Evolutionary conservation across 2,888 invertebrate species (phyloP), one percentile per base, ranked within the genome.

Genomic region (Artemia sp.): DNA sequence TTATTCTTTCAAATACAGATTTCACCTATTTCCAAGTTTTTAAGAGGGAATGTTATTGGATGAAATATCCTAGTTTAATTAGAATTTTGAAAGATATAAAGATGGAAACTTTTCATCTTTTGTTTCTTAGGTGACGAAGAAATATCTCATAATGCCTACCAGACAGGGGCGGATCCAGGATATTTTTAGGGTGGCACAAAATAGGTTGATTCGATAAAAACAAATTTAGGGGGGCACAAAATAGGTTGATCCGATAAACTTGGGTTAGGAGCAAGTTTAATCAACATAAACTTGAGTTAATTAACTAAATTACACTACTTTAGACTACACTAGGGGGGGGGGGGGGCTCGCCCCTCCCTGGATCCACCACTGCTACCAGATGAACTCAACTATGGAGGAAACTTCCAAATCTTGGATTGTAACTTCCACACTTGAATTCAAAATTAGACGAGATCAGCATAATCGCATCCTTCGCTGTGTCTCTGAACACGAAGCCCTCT

Each of bases 391-490:
- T 1, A 92, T 92, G 80, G 84, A 87, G 75, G 91, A 91, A 79
- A 85, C 89, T 78, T 86, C 88, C 10, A 82, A 89, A 74, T 90
- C 91, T 71, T 92, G 90, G 90, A 85, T 89, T 71, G 89, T 91
- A 12, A 82, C 86, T 67, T 90, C 90, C 0, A 85, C 89, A 64
- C 83, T 92, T 66, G 89, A 90, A 78, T 84, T 90, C 74, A 85
- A 87, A 66, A 89, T 90, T 53, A 85, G 86, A 74, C 84, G 90
- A 74, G 85, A 86, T 12, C 85, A 89, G 14, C 89, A 90, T 77
- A 89, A 89, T 3, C 82, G 85, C 72, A 85, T 85, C 75, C 82
- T 92, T 74, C 83, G 88, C 70, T 92, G 92, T 78, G 83, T 90
- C 50, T 90, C 91, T 12, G 84, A 88, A 73, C 92, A 92, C 77